Evolutionary conservation across 2,113 vertebrate genomes (phyloP).

Genomic region (Xiphophorus hellerii): DNA sequence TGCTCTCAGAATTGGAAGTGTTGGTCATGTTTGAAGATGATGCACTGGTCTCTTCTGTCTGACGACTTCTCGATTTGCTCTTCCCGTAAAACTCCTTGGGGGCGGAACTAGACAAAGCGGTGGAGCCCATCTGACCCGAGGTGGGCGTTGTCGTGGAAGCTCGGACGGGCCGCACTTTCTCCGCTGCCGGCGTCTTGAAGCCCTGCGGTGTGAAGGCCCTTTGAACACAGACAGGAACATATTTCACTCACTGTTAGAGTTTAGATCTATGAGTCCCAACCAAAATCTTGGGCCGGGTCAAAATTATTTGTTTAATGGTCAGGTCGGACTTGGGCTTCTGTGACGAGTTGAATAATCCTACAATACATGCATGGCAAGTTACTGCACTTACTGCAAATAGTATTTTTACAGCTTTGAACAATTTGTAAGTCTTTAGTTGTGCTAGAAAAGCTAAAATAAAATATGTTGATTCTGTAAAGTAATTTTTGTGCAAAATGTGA

Average conservation of each 20-base stretch:
- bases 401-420: neutral
- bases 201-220: constrained; percentile 84
- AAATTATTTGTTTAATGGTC: no score
- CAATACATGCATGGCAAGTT: no score
- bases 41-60: constrained; percentile 69
- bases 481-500: neutral
- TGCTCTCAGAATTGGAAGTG: constrained; percentile 63
- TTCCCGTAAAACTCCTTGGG: constrained; percentile 89
- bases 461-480: neutral
- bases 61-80: constrained; percentile 77
- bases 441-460: neutral
- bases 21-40: constrained; percentile 59
- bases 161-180: constrained; percentile 76
- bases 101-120: constrained; percentile 86
- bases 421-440: neutral
- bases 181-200: constrained; percentile 80
- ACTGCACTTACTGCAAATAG: no score
- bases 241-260: neutral
- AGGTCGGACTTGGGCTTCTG: no score
- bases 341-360: no score
- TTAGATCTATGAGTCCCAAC: no score
- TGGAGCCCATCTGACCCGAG: constrained; percentile 66
- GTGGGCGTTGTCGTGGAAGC: constrained; percentile 72
- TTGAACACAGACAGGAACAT: constrained; percentile 10
- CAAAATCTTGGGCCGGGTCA: no score